These are phyloP conservation scores for Homarus gammarus DNA, from an alignment of 2,888 invertebrate species.

Conservation along the genomic window DNA sequence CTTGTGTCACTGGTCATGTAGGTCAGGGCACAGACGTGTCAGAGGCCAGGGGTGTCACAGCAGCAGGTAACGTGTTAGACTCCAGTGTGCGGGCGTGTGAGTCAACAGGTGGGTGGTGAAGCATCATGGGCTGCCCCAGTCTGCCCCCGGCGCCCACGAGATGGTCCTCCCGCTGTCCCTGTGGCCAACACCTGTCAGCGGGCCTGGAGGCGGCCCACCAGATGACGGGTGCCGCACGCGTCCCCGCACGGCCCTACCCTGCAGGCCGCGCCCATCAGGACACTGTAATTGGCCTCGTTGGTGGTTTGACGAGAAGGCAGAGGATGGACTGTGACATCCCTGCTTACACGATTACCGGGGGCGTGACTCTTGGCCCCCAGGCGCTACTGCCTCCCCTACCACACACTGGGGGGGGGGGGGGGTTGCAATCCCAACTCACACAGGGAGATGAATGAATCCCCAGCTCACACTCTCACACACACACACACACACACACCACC, in stretches of 20 bases:
- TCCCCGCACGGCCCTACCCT: slow-evolving; percentile 6
- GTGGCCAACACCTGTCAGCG: slow-evolving; percentile 38
- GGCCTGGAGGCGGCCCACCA: slow-evolving; percentile 7
- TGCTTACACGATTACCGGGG: slow-evolving; percentile 50
- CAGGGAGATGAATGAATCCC: not conserved
- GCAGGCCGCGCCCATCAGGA: slow-evolving; percentile 17
- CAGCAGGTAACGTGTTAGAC: too few relatives aligned
- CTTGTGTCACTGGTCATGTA: too few relatives aligned
- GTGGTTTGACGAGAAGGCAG: slow-evolving; percentile 16
- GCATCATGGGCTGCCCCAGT: slow-evolving; percentile 17
- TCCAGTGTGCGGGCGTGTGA: slow-evolving; percentile 1
- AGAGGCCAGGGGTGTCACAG: not conserved
- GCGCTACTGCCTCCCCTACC: slow-evolving; percentile 6
- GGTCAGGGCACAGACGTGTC: not conserved
- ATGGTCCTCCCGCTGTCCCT: slow-evolving; percentile 30
- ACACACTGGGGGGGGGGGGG: not conserved
- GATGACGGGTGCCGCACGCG: slow-evolving; percentile 39
- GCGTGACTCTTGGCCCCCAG: slow-evolving; percentile 23
- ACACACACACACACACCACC: too few relatives aligned
- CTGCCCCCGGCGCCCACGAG: slow-evolving; percentile 21
- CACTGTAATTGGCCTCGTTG: slow-evolving; percentile 41
- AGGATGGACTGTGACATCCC: slow-evolving; percentile 52
- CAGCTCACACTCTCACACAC: too few relatives aligned
- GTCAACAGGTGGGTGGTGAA: slow-evolving; percentile 34
- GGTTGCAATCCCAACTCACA: not conserved